A percentile compares a stretch with the other conserved stretches of the same genome.
These are phyloP conservation scores for Arge pagana DNA, from an alignment of 2,888 invertebrate species.

Conservation along the genomic window DNA sequence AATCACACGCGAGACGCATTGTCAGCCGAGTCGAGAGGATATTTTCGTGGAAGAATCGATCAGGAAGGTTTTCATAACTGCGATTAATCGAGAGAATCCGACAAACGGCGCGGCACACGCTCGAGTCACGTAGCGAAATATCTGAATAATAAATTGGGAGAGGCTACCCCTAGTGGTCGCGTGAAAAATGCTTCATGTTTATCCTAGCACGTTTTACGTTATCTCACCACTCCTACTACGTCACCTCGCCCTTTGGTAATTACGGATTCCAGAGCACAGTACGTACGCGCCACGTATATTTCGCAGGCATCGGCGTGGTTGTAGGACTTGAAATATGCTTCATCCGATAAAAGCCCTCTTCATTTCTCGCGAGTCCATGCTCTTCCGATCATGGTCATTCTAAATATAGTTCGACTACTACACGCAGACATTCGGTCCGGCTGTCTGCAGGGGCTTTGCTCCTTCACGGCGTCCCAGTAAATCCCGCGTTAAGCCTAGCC, in stretches of 20 bases:
- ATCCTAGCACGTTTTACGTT: constrained; percentile 50
- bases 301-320: neutral
- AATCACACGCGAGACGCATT: no score
- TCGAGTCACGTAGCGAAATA: constrained; percentile 7
- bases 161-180: neutral
- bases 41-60: no score
- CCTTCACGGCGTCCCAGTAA: no score
- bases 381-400: constrained; percentile 1
- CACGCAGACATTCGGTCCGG: no score
- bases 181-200: constrained; percentile 48
- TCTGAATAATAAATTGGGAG: neutral
- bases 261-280: constrained; percentile 21
- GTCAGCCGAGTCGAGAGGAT: no score
- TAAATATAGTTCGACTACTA: constrained; percentile 22
- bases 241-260: constrained; percentile 11
- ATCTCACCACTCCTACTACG: constrained; percentile 42
- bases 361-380: constrained; percentile 20
- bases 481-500: no score
- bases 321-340: constrained; percentile 14
- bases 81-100: no score
- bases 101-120: no score
- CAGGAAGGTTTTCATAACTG: no score
- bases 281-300: constrained; percentile 16
- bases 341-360: constrained; percentile 18
- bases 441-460: no score